phyloP scores from a whole-genome alignment of 2,888 invertebrate species.

The Apodemia duryi region DNA sequence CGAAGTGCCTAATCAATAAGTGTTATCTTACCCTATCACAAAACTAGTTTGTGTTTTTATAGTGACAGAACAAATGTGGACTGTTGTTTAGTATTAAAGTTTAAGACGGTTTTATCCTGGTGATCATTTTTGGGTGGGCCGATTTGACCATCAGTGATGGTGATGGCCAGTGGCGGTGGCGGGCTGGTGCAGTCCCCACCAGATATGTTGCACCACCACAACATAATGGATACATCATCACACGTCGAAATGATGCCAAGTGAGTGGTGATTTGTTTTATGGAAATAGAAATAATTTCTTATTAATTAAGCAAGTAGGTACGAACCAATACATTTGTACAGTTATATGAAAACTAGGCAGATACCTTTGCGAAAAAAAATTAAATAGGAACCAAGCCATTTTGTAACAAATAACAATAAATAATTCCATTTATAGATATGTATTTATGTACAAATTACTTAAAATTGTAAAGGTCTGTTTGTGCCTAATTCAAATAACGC shows the following conservation, averaged over 20 bases:
- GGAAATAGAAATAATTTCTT: no score
- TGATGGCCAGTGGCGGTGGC: slow-evolving; percentile 75
- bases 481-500: no score
- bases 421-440: no score
- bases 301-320: no score
- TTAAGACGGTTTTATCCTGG: slow-evolving; percentile 4
- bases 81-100: slow-evolving; percentile 6
- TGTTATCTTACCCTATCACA: slow-evolving; percentile 41
- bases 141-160: slow-evolving; percentile 56
- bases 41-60: slow-evolving; percentile 47
- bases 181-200: slow-evolving; percentile 78
- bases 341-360: no score
- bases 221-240: slow-evolving; percentile 72
- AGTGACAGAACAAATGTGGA: slow-evolving; percentile 40
- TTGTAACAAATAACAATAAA: no score
- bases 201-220: slow-evolving; percentile 74
- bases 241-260: slow-evolving; percentile 77
- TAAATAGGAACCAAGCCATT: no score
- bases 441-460: no score
- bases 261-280: slow-evolving; percentile 41
- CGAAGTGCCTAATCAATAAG: slow-evolving; percentile 64
- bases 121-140: slow-evolving; percentile 6
- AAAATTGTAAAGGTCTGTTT: no score
- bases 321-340: no score
- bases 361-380: no score